Conservation (phyloP, 2,113 vertebrate genomes). For the Ailurus styani region DNA sequence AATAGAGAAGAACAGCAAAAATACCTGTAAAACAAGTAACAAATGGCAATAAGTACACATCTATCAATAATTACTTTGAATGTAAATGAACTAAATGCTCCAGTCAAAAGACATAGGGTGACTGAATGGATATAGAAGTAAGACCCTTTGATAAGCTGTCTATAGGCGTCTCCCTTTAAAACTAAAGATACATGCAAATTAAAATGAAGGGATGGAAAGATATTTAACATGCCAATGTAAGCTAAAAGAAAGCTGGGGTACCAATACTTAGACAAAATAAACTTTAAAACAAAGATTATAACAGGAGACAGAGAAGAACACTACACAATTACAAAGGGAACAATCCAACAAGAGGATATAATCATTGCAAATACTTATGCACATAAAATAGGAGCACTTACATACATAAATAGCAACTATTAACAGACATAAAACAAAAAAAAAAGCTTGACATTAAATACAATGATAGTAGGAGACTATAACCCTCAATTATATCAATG, state of each 20-base stretch:
- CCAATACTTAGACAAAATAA: not conserved
- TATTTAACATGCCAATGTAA: not conserved
- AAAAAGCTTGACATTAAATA: not conserved
- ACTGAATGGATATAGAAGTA: not conserved
- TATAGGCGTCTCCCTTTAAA: not conserved
- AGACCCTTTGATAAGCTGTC: not conserved
- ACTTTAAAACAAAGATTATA: not conserved
- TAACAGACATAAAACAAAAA: not conserved
- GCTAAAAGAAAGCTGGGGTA: not conserved
- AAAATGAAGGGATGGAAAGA: not conserved
- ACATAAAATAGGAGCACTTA: not conserved
- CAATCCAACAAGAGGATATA: not conserved
- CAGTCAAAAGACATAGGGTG: not conserved
- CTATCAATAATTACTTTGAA: not conserved
- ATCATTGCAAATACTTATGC: not conserved
- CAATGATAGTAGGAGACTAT: not conserved
- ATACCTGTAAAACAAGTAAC: not conserved
- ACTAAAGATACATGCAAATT: not conserved
- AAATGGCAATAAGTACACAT: not conserved
- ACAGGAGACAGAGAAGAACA: not conserved
- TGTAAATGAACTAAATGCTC: not conserved
- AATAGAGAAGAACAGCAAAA: not conserved
- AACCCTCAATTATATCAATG: not conserved
- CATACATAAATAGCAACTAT: not conserved
- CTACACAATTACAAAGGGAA: not conserved